Base-by-base conservation (phyloP, 2,888 invertebrate species). In the Mylabris sibirica region DNA sequence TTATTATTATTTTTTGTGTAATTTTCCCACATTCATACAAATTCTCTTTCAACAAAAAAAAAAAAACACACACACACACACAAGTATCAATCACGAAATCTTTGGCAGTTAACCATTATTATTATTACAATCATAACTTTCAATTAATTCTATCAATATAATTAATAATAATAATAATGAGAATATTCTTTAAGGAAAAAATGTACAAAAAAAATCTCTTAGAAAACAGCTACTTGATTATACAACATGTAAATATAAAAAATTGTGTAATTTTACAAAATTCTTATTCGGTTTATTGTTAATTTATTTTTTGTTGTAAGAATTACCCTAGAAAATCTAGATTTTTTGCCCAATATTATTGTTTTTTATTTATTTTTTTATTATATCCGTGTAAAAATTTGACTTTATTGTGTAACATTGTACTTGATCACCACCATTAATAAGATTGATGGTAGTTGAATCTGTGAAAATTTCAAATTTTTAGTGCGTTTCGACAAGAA, bases 51-150 rank as follows among this genome's bases (percentile, higher is more conserved):
- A 53, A 30, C 6, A 53, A 53, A 3, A n/a, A n/a, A n/a, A n/a
- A n/a, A n/a, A n/a, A n/a, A n/a, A n/a, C n/a, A n/a, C n/a, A n/a
- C n/a, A 8, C 5, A 49, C 9, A 12, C 67, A 44, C 4, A 68
- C 74, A 76, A 75, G 74, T 76, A 76, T 77, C 75, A 75, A 69
- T 67, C 72, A 73, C 73, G 59, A 68, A 72, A 75, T 79, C 79
- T 79, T 79, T 79, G 79, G 79, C 79, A 79, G 79, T 79, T 78
- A 78, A 76, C 69, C 76, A 69, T 69, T 70, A 70, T 68, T 65
- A 72, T 73, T 70, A 70, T 68, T 65, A 72, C 72, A 68, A 49
- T 20, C 20, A 49, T 49, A 44, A 44, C 20, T 20, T 49, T 49
- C 0, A 30, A 20, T 49, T 24, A 53, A 53, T 24, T 53, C 11